Base-by-base conservation (phyloP, 1,140 invertebrate genomes). In the Ceratoteleas bidentatus region DNA sequence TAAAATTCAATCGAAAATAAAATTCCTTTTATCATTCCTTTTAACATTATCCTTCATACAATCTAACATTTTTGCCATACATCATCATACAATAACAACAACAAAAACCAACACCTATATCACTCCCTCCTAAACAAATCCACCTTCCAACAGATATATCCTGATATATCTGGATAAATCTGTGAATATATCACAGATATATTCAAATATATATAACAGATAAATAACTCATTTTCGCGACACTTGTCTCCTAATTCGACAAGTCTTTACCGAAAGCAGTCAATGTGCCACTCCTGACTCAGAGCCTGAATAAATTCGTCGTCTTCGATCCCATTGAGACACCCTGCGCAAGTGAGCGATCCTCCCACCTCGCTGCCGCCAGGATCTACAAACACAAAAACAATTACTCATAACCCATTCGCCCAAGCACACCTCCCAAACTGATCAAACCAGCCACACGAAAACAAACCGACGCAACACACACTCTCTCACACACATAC, bases 281-380 rank as follows among this genome's bases (percentile, higher is more conserved):
- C 96, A 87, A 94, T 94, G 86, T 97, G 96, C 96, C 96, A 97
- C 88, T 96, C 95, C 86, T 96, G 95, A 61, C 93, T 94, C 58
- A 97, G 91, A 13, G 96, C 96, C 76, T 95, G 94, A 75, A 96
- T 93, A 90, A 94, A 95, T 87, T 96, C 95, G 81, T 95, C 95
- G 77, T 95, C 94, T 38, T 94, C 94, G 40, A 94, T 92, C 9
- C 86, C 84, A 90, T 96, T 96, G 62, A 96, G 89, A 89, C 96
- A 96, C 64, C 95, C 95, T 53, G 95, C 94, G 90, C 96, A 96
- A 70, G 85, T 88, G 68, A 86, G 84, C 36, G 85, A 84, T 77
- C 88, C 88, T 81, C 84, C 85, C 61, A 78, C 82, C 73, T 91
- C 81, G 83, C 87, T 74, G 84, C 88, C 81, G 84, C 89, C 85